A percentile compares a stretch with the other conserved stretches of the same genome.
phyloP scores from a whole-genome alignment of 64 coral and sea anemone species.

The Actinia equina region DNA sequence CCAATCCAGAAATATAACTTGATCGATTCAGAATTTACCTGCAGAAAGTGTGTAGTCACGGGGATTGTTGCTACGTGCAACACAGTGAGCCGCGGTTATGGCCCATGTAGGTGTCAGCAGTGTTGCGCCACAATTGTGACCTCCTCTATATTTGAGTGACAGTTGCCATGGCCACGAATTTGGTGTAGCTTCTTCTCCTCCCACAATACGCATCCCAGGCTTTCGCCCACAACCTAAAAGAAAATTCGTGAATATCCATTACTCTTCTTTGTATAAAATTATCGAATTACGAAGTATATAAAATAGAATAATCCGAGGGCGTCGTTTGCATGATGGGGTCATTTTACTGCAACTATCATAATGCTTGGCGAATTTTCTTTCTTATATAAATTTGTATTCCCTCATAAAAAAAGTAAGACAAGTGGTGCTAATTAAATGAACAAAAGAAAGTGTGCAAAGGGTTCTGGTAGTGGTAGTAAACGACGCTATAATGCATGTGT shows the following conservation, averaged over 20 bases:
- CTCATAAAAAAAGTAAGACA: too few relatives aligned
- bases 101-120: constrained; percentile 58
- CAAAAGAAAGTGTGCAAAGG: too few relatives aligned
- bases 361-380: too few relatives aligned
- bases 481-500: too few relatives aligned
- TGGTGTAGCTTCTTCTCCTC: constrained; percentile 41
- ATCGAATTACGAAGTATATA: too few relatives aligned
- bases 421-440: too few relatives aligned
- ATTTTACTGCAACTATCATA: too few relatives aligned
- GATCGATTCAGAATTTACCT: neutral
- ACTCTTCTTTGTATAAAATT: too few relatives aligned
- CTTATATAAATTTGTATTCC: too few relatives aligned
- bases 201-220: constrained; percentile 47
- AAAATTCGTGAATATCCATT: neutral
- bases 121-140: constrained; percentile 70
- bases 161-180: constrained; percentile 82
- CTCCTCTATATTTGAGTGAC: constrained; percentile 13
- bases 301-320: too few relatives aligned
- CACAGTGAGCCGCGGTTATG: constrained; percentile 76
- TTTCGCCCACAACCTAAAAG: constrained; percentile 27
- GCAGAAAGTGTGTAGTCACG: neutral
- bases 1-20: too few relatives aligned
- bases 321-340: neutral
- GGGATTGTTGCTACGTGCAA: constrained; percentile 21
- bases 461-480: too few relatives aligned